These are phyloP conservation scores for Bombus vancouverensis DNA, from an alignment of 1,140 invertebrate genomes.

Conservation along the genomic window DNA sequence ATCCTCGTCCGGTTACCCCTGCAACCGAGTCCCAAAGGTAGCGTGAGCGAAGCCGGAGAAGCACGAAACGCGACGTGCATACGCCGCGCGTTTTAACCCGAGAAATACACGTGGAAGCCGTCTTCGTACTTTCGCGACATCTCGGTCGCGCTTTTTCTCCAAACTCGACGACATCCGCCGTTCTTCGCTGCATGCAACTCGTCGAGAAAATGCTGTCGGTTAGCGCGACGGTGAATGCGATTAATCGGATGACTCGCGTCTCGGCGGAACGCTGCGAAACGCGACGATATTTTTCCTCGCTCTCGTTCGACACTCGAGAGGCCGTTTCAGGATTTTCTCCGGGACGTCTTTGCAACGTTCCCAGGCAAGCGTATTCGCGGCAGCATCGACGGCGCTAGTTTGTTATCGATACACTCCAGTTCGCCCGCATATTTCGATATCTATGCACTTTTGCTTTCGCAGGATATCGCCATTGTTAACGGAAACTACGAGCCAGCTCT, in stretches of 20 bases:
- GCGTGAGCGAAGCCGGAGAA: not conserved
- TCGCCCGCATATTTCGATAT: constrained; percentile 12
- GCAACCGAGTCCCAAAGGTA: constrained; percentile 16
- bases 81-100: not conserved
- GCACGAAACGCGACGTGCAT: constrained; percentile 8
- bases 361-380: not conserved
- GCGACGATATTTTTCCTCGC: not conserved
- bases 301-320: not conserved
- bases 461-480: not conserved
- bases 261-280: not conserved
- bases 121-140: not conserved
- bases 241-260: not conserved
- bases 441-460: not conserved
- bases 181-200: not conserved
- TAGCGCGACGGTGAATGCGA: not conserved
- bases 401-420: constrained; percentile 34
- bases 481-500: not conserved
- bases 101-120: not conserved
- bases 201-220: not conserved
- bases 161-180: not conserved
- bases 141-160: too few relatives aligned
- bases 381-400: not conserved
- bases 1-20: not conserved
- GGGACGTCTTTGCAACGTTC: not conserved
- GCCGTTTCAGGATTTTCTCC: constrained; percentile 1